Percentiles rank a stretch among this genome's conserved stretches.
phyloP scores from a whole-genome alignment of 2,888 invertebrate genomes.

The Aphidius colemani region DNA sequence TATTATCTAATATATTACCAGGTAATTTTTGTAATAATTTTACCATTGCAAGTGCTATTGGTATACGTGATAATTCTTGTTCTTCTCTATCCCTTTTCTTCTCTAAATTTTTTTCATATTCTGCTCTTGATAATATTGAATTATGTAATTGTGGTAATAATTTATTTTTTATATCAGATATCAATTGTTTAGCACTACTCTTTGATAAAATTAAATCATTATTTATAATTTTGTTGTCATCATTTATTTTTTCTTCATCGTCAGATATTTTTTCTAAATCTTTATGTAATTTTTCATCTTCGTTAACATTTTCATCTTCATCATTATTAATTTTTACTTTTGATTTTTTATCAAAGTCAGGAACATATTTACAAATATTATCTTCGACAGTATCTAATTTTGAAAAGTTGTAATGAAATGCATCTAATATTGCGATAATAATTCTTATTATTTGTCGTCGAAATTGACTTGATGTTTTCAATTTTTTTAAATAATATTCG shows the following conservation, averaged over 20 bases:
- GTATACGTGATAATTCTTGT: conserved; percentile 87
- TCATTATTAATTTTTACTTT: conserved; percentile 50
- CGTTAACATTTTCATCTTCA: conserved; percentile 45
- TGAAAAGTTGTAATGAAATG: conserved; percentile 89
- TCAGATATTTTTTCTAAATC: conserved; percentile 39
- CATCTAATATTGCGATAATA: conserved; percentile 79
- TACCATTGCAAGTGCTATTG: conserved; percentile 90
- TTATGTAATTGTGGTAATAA: conserved; percentile 82
- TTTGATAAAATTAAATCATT: conserved; percentile 67
- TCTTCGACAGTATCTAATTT: conserved; percentile 60
- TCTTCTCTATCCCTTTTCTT: conserved; percentile 90
- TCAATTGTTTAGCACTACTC: conserved; percentile 76
- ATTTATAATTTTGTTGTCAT: conserved; percentile 46
- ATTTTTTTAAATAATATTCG: conserved; percentile 77
- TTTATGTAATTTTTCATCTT: conserved; percentile 50
- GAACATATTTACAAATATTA: conserved; percentile 1
- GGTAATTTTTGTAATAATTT: conserved; percentile 90
- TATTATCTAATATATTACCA: conserved; percentile 68
- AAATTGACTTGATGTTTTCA: conserved; percentile 73
- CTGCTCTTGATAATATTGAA: conserved; percentile 71
- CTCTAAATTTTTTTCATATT: conserved; percentile 73
- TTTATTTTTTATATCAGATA: conserved; percentile 71
- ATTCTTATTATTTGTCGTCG: conserved; percentile 84
- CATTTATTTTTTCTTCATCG: conserved; percentile 43
- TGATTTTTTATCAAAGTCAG: conserved; percentile 25